phyloP scores from a whole-genome alignment of 2,113 vertebrate genomes.

The Hippocampus zosterae region DNA sequence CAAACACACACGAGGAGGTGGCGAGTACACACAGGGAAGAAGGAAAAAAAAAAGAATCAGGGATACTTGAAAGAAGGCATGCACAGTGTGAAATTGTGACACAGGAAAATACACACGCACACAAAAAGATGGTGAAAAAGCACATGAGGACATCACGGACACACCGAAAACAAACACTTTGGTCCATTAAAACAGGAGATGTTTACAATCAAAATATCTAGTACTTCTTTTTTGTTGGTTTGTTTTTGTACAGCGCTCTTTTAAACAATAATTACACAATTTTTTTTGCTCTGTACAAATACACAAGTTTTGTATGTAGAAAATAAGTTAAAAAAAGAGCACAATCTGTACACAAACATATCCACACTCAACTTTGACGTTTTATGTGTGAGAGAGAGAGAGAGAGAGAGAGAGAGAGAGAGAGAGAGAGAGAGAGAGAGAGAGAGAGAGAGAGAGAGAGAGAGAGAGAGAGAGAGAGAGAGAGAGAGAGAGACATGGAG shows the following conservation, averaged over 20 bases:
- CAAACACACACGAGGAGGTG: slow-evolving; percentile 77
- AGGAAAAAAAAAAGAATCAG: slow-evolving; percentile 62
- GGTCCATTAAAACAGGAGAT: slow-evolving; percentile 97
- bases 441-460: too few species aligned
- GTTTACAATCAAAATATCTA: slow-evolving; percentile 96
- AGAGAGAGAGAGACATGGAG: too few species aligned
- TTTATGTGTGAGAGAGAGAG: slow-evolving; percentile 26
- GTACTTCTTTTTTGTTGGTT: slow-evolving; percentile 62
- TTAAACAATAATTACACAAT: slow-evolving; percentile 13
- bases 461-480: too few species aligned
- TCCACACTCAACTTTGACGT: slow-evolving; percentile 55
- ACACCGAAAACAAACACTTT: slow-evolving; percentile 77
- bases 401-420: too few species aligned
- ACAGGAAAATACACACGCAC: slow-evolving; percentile 51
- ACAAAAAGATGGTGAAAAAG: slow-evolving; percentile 80
- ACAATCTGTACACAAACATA: slow-evolving; percentile 94
- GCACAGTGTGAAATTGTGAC: slow-evolving; percentile 81
- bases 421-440: too few species aligned
- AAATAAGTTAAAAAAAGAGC: slow-evolving; percentile 99
- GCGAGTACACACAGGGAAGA: slow-evolving; percentile 35
- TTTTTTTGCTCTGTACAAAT: slow-evolving; percentile 87
- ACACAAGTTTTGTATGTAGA: slow-evolving; percentile 91
- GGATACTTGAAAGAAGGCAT: slow-evolving; percentile 73
- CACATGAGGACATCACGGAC: slow-evolving; percentile 68
- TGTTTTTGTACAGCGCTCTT: slow-evolving; percentile 75